Conservation (phyloP, 2,113 vertebrate species). For the Petrocephalus zakoni region DNA sequence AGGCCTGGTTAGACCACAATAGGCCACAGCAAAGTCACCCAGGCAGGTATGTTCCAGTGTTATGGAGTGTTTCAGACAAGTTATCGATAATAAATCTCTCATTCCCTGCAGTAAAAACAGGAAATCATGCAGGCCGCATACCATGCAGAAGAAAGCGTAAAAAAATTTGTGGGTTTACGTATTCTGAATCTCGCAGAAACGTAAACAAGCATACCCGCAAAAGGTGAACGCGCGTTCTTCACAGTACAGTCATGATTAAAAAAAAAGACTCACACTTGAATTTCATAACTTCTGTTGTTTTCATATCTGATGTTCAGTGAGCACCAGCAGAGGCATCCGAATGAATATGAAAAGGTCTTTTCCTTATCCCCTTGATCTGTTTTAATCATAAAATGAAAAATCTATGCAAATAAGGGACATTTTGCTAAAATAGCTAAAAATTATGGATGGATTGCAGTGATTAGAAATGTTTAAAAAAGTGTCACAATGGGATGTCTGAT, state of each 20-base stretch:
- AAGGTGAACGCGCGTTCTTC: not conserved
- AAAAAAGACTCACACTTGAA: not conserved
- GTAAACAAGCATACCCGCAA: not conserved
- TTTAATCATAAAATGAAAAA: not conserved
- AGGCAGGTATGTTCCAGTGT: not conserved
- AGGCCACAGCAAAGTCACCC: not conserved
- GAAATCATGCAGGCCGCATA: not conserved
- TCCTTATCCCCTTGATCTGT: not conserved
- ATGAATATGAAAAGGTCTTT: not conserved
- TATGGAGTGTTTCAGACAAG: not conserved
- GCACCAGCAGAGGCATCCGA: not conserved
- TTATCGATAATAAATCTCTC: not conserved
- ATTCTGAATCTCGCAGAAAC: not conserved
- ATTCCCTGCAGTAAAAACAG: conserved; percentile 2
- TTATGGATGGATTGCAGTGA: not conserved
- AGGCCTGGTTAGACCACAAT: not conserved
- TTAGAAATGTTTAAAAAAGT: not conserved
- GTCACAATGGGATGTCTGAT: not conserved
- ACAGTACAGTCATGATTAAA: not conserved
- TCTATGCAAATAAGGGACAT: not conserved
- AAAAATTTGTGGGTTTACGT: not conserved
- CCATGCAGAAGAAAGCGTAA: not conserved
- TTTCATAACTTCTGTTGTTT: not conserved
- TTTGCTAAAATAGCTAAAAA: not conserved
- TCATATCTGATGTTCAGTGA: conserved; percentile 5